phyloP scores from a whole-genome alignment of 2,113 vertebrate genomes.

The Rousettus leschenaultii region DNA sequence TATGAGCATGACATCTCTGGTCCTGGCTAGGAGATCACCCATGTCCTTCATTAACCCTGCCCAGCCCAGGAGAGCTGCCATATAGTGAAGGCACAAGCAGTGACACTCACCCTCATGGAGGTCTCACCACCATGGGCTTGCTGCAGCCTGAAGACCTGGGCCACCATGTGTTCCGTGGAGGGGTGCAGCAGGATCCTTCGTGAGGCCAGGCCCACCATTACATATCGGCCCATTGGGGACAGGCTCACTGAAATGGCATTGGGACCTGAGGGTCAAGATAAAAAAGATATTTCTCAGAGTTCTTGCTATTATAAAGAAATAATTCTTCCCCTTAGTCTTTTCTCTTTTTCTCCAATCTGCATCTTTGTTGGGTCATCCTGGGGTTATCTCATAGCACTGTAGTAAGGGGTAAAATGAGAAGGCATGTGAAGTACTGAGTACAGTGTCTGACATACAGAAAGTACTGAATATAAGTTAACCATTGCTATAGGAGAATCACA shows the following conservation, averaged over 20 bases:
- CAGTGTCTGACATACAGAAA: background rate
- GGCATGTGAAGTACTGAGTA: background rate
- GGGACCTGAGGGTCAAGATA: constrained; percentile 85
- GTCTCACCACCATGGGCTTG: constrained; percentile 98
- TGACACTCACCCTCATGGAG: constrained; percentile 93
- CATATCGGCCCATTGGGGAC: constrained; percentile 97
- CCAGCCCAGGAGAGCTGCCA: background rate
- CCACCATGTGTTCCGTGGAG: constrained; percentile 99
- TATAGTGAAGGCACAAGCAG: background rate
- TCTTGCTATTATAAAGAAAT: background rate
- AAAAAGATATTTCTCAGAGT: constrained; percentile 23
- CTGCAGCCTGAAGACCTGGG: constrained; percentile 98
- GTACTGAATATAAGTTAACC: background rate
- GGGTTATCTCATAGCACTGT: background rate
- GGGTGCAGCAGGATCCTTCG: constrained; percentile 96
- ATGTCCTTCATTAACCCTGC: background rate
- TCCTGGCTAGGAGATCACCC: background rate
- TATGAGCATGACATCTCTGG: background rate
- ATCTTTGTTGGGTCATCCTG: background rate
- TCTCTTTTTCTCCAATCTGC: background rate
- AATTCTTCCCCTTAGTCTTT: background rate
- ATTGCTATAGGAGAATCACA: background rate
- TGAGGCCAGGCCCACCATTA: constrained; percentile 98
- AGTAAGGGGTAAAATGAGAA: background rate
- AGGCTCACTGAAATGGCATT: constrained; percentile 98